Conservation (phyloP, 2,797 vertebrate species). For the Mergus octosetaceus region DNA sequence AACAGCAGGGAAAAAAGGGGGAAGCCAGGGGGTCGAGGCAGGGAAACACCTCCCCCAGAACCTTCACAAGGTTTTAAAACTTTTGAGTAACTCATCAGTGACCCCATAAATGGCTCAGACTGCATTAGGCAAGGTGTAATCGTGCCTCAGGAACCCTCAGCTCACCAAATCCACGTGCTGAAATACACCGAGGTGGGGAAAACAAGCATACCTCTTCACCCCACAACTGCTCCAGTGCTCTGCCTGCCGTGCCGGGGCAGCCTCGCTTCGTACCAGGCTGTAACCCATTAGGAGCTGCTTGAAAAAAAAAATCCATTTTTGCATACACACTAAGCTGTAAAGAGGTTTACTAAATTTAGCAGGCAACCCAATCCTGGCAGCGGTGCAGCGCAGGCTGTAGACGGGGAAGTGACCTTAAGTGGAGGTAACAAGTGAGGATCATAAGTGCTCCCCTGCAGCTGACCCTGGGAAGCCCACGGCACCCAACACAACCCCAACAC, state of each 20-base stretch:
- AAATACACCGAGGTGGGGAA: background rate
- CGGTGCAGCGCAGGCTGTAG: background rate
- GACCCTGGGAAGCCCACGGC: background rate
- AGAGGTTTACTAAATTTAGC: constrained; percentile 58
- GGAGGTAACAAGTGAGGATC: background rate
- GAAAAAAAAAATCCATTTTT: background rate
- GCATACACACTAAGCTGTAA: background rate
- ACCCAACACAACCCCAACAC: background rate
- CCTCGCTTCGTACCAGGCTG: background rate
- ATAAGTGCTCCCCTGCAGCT: background rate
- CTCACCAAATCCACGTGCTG: rapidly evolving
- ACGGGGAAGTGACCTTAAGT: constrained; percentile 20
- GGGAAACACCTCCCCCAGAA: background rate
- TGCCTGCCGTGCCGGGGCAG: background rate
- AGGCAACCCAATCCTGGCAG: background rate
- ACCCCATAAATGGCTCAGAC: too few relatives aligned
- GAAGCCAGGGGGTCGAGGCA: background rate
- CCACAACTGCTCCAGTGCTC: background rate
- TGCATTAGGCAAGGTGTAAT: background rate
- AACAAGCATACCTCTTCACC: background rate
- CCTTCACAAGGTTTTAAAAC: constrained; percentile 20
- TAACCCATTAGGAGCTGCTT: background rate
- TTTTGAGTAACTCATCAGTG: background rate
- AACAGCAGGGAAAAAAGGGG: background rate
- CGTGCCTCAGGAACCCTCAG: background rate